phyloP scores from a whole-genome alignment of 2,888 invertebrate species.

The Schrankia costaestrigalis region DNA sequence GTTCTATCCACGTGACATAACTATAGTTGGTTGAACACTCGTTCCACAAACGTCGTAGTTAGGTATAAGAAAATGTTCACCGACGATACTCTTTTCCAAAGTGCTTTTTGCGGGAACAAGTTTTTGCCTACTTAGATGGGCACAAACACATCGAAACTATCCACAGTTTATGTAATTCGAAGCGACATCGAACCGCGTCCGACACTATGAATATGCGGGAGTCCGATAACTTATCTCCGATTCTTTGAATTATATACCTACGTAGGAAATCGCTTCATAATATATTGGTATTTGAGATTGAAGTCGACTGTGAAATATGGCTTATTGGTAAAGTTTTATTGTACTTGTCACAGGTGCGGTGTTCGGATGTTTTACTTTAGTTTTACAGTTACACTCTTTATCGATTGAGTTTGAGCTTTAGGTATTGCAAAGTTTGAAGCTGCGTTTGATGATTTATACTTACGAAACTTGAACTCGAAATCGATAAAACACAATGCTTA shows the following conservation, averaged over 20 bases:
- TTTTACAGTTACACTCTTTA: conserved; percentile 43
- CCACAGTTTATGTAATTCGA: conserved; percentile 43
- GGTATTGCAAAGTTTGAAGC: conserved; percentile 14
- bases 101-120: conserved; percentile 46
- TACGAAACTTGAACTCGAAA: conserved; percentile 10
- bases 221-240: conserved; percentile 64
- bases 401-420: conserved; percentile 32
- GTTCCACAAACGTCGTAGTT: conserved; percentile 28
- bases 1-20: conserved; percentile 15
- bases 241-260: conserved; percentile 67
- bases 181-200: conserved; percentile 41
- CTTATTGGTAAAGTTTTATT: conserved; percentile 80
- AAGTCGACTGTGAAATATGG: conserved; percentile 75
- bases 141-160: conserved; percentile 36
- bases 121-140: conserved; percentile 41
- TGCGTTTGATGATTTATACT: conserved; percentile 5
- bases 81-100: conserved; percentile 34
- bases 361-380: conserved; percentile 52
- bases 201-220: conserved; percentile 63
- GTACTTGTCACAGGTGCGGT: conserved; percentile 72
- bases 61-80: conserved; percentile 33
- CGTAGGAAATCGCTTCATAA: conserved; percentile 65
- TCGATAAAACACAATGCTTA: conserved; percentile 13
- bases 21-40: conserved; percentile 24
- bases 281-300: conserved; percentile 76